Evolutionary conservation across 2,113 vertebrate species (phyloP).

Genomic region (Noturus placidus): DNA sequence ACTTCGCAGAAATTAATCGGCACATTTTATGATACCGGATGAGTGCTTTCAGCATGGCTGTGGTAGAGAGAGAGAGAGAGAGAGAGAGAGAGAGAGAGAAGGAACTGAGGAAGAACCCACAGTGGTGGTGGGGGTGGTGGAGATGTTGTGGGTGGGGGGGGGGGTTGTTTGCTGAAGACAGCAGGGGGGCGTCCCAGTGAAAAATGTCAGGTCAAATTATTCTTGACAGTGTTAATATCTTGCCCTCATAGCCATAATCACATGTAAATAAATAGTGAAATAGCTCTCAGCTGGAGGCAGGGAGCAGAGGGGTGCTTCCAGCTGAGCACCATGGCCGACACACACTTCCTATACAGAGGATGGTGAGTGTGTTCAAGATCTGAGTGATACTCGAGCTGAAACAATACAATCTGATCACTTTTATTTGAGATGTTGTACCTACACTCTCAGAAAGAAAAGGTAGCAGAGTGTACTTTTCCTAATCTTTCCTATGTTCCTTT

Average conservation of each 20-base stretch:
- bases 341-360: constrained; percentile 41
- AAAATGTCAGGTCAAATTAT: constrained; percentile 99
- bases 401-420: background rate
- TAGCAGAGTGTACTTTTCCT: background rate
- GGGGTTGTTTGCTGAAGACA: constrained; percentile 71
- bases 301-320: constrained; percentile 78
- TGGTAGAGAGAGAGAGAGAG: constrained; percentile 42
- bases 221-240: constrained; percentile 99
- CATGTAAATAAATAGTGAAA: constrained; percentile 99
- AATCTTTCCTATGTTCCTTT: background rate
- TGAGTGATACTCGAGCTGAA: background rate
- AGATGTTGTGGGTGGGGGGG: too few relatives aligned
- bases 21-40: constrained; percentile 64
- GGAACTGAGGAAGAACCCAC: constrained; percentile 29
- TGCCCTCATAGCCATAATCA: constrained; percentile 99
- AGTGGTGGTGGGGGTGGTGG: constrained; percentile 16
- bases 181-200: constrained; percentile 86
- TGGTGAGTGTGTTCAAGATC: background rate
- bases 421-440: background rate
- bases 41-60: constrained; percentile 20
- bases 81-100: constrained; percentile 50
- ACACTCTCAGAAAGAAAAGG: background rate
- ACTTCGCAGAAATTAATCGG: constrained; percentile 78
- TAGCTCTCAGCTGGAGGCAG: constrained; percentile 97
- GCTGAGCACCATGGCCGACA: constrained; percentile 77